Conservation (phyloP, 2,113 vertebrate species). For the Diadophis punctatus region DNA sequence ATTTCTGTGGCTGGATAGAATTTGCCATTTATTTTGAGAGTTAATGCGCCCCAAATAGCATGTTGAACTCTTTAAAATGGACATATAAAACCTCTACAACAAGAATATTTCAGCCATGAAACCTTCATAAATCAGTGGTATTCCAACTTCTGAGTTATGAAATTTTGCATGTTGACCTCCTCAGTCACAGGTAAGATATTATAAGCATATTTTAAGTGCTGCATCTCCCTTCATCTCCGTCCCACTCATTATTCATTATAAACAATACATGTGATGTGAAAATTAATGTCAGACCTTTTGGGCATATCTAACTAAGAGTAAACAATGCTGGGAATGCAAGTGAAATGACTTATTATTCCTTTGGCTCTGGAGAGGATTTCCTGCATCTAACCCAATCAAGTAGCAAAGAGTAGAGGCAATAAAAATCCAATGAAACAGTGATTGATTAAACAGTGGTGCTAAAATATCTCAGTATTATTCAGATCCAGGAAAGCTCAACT, state of each 20-base stretch:
- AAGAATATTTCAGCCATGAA: background rate
- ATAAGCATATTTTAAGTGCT: background rate
- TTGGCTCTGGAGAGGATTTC: background rate
- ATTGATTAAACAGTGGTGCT: constrained; percentile 8
- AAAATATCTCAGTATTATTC: background rate
- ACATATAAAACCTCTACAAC: background rate
- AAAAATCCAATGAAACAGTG: constrained; percentile 2
- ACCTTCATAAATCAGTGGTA: background rate
- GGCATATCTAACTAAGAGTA: background rate
- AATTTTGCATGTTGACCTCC: background rate
- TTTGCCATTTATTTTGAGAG: background rate
- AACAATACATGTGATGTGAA: background rate
- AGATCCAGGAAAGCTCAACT: background rate
- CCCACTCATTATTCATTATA: background rate
- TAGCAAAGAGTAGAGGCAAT: constrained; percentile 6
- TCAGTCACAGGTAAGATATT: background rate
- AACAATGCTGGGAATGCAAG: background rate
- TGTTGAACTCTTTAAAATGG: background rate
- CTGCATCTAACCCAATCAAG: constrained; percentile 6
- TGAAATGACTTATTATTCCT: constrained; percentile 12
- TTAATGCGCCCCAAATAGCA: constrained; percentile 7
- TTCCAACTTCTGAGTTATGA: background rate
- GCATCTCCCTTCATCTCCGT: background rate
- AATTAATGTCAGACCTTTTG: background rate
- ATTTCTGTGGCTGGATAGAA: background rate